A percentile compares a stretch with the other conserved stretches of the same genome.
These are phyloP conservation scores for Ploceus nigricollis DNA, from an alignment of 2,113 vertebrate species.

Conservation along the genomic window DNA sequence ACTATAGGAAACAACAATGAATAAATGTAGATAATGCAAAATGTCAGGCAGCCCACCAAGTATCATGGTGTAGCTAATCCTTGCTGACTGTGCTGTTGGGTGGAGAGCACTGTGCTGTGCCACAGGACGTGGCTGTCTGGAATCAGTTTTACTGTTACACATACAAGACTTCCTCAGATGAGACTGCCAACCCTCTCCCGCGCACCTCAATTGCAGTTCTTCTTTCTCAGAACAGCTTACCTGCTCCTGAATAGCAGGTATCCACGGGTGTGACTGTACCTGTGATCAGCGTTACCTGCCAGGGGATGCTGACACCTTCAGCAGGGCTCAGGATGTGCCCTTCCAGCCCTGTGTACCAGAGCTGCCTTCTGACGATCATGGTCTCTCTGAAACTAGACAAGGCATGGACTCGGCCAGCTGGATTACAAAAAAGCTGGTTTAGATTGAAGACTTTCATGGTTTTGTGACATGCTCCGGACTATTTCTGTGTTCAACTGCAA, in stretches of 20 bases:
- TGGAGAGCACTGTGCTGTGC: background rate
- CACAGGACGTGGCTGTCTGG: background rate
- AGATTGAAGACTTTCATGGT: background rate
- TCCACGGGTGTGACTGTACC: background rate
- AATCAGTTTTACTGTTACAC: background rate
- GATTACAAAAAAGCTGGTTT: background rate
- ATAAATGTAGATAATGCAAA: background rate
- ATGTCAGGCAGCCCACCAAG: background rate
- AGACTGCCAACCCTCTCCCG: background rate
- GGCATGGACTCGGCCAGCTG: background rate
- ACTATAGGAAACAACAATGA: background rate
- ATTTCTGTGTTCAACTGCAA: background rate
- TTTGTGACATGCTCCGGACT: background rate
- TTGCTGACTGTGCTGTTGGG: background rate
- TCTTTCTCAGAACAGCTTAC: background rate
- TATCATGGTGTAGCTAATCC: background rate
- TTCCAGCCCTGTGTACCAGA: background rate
- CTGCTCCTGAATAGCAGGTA: background rate
- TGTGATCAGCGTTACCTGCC: background rate
- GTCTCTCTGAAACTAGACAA: background rate
- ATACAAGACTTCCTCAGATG: background rate
- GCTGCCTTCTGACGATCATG: background rate
- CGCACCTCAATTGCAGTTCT: background rate
- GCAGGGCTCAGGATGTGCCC: rapidly evolving
- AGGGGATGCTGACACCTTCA: background rate